Evolutionary conservation across 2,888 invertebrate genomes (phyloP).

Genomic region (Cryptus armator): DNA sequence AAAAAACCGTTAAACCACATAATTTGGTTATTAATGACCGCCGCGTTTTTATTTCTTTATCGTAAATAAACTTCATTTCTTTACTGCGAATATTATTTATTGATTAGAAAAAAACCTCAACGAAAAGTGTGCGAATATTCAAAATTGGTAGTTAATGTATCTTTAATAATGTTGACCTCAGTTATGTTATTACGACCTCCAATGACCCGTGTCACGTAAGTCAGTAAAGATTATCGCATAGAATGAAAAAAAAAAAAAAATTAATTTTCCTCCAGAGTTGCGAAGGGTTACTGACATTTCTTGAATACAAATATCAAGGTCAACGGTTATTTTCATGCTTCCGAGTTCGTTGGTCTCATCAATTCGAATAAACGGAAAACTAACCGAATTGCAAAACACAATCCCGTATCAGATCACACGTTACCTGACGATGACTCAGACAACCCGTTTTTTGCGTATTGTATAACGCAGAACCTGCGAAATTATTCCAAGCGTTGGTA

Average conservation of each 20-base stretch:
- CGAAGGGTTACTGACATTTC: not conserved
- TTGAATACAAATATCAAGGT: not conserved
- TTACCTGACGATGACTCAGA: constrained; percentile 36
- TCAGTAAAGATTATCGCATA: too few species aligned
- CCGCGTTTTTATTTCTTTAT: too few species aligned
- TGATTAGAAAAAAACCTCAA: too few species aligned
- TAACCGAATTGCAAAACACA: not conserved
- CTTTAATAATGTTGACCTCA: too few species aligned
- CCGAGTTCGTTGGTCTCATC: not conserved
- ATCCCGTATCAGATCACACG: constrained; percentile 22
- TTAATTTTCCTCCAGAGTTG: not conserved
- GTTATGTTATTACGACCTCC: too few species aligned
- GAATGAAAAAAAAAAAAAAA: too few species aligned
- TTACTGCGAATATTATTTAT: too few species aligned
- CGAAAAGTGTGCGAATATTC: too few species aligned
- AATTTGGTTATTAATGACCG: not conserved
- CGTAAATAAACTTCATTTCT: too few species aligned
- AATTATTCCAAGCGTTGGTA: constrained; percentile 8
- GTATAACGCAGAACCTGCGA: constrained; percentile 33
- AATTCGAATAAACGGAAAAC: not conserved
- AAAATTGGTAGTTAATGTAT: too few species aligned
- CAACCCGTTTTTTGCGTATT: constrained; percentile 6
- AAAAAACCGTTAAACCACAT: not conserved
- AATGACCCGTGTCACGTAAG: too few species aligned
- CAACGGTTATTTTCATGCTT: not conserved